These are phyloP conservation scores for Drosophila merina DNA, from an alignment of 2,888 invertebrate species.

Conservation along the genomic window DNA sequence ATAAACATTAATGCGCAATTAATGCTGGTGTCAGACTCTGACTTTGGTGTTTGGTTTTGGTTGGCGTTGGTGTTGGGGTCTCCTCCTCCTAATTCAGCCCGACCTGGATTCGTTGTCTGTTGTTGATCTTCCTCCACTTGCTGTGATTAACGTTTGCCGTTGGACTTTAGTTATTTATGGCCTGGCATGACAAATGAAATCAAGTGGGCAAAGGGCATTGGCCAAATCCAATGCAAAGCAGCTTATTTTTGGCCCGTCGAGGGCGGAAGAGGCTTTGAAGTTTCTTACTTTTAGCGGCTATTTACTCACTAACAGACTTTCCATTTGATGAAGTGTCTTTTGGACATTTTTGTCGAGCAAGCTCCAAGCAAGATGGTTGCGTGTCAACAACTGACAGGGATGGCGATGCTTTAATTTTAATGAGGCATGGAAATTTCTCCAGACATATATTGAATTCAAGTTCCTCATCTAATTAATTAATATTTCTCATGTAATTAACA, in stretches of 20 bases:
- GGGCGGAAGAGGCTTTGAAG: constrained; percentile 44
- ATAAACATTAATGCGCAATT: constrained; percentile 80
- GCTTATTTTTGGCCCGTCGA: constrained; percentile 22
- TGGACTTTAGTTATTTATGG: constrained; percentile 60
- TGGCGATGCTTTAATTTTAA: constrained; percentile 1
- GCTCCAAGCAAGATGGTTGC: neutral
- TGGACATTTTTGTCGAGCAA: neutral
- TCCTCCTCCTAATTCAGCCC: neutral
- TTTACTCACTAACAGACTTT: constrained; percentile 39
- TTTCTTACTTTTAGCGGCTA: constrained; percentile 28
- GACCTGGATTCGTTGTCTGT: constrained; percentile 46
- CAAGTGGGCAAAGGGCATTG: constrained; percentile 31
- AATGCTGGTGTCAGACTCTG: constrained; percentile 67
- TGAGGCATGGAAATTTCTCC: neutral
- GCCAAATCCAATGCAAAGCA: constrained; percentile 29
- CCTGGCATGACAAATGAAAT: constrained; percentile 40
- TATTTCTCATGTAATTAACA: neutral
- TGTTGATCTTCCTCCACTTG: constrained; percentile 62
- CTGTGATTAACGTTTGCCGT: constrained; percentile 62
- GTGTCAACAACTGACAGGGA: constrained; percentile 14
- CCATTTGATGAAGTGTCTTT: constrained; percentile 14
- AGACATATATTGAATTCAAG: neutral
- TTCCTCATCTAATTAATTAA: neutral
- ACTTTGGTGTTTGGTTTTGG: constrained; percentile 11
- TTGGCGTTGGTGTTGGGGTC: neutral